Conservation (phyloP, 2,888 invertebrate species). For the Lordiphosa fenestrarum region DNA sequence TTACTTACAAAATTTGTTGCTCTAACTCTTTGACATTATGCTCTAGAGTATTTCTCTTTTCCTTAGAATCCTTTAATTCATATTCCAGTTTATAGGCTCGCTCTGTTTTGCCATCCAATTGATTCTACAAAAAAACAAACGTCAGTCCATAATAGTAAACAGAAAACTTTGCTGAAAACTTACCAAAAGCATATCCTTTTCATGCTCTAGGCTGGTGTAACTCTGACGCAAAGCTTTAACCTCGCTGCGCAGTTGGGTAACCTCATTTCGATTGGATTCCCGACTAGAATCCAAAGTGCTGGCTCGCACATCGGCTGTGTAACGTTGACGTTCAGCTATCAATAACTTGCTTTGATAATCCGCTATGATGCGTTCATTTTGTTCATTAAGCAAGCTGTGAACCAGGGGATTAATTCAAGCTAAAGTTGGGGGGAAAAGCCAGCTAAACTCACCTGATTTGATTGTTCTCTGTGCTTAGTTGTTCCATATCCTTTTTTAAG, state of each 20-base stretch:
- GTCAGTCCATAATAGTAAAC: background rate
- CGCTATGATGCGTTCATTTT: conserved; percentile 87
- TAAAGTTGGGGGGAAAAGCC: conserved; percentile 76
- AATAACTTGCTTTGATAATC: conserved; percentile 86
- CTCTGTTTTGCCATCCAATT: conserved; percentile 88
- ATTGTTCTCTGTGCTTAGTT: conserved; percentile 82
- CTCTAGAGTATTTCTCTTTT: conserved; percentile 82
- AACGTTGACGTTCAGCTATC: conserved; percentile 84
- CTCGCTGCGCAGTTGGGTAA: conserved; percentile 84
- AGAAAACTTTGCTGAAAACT: background rate
- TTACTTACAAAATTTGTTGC: conserved; percentile 81
- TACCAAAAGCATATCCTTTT: conserved; percentile 86
- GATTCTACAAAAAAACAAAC: conserved; percentile 78
- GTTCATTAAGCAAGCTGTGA: conserved; percentile 86
- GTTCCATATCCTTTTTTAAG: conserved; percentile 82
- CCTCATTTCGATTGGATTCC: conserved; percentile 83
- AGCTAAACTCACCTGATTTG: conserved; percentile 82
- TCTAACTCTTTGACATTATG: conserved; percentile 82
- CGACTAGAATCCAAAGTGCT: conserved; percentile 83
- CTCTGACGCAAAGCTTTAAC: conserved; percentile 84
- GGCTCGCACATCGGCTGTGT: conserved; percentile 83
- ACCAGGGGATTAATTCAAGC: background rate
- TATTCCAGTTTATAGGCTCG: conserved; percentile 84
- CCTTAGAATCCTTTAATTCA: conserved; percentile 84
- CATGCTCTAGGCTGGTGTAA: conserved; percentile 85